Conservation (phyloP, 2,797 vertebrate species). For the Sebastes minor region DNA sequence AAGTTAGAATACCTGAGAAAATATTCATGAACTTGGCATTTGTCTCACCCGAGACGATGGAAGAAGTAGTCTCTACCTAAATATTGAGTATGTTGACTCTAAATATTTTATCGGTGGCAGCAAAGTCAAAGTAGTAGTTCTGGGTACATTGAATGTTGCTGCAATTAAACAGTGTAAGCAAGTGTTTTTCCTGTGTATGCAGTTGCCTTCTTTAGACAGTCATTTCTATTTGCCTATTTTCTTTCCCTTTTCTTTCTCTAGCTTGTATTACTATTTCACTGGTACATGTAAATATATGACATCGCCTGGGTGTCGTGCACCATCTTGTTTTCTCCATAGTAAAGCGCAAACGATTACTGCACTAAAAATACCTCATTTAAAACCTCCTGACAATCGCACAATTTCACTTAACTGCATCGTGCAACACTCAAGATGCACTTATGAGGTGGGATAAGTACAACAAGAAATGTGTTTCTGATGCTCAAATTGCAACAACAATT, state of each 20-base stretch:
- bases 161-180: slow-evolving; percentile 10
- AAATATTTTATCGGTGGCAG: slow-evolving; percentile 33
- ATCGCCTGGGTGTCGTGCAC: slow-evolving; percentile 6
- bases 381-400: slow-evolving; percentile 22
- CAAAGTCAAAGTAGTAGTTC: slow-evolving; percentile 13
- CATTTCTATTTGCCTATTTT: slow-evolving; percentile 26
- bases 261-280: slow-evolving; percentile 39
- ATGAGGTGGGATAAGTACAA: not conserved
- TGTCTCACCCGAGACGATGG: slow-evolving; percentile 22
- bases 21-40: slow-evolving; percentile 37
- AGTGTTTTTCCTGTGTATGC: not conserved
- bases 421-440: slow-evolving; percentile 29
- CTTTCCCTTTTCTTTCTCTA: slow-evolving; percentile 26
- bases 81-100: slow-evolving; percentile 47
- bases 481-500: slow-evolving; percentile 49
- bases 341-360: slow-evolving; percentile 8
- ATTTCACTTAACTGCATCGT: slow-evolving; percentile 32
- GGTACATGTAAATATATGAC: slow-evolving; percentile 36
- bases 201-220: slow-evolving; percentile 10
- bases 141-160: not conserved
- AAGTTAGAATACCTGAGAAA: slow-evolving; percentile 34
- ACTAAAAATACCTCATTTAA: slow-evolving; percentile 21
- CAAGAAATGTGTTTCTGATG: not conserved
- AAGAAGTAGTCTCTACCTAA: slow-evolving; percentile 17
- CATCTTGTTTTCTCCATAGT: slow-evolving; percentile 7